Evolutionary conservation across 2,797 vertebrate species (phyloP), one percentile per base, ranked within the genome.

Genomic region (Schizopygopsis pylzovi): DNA sequence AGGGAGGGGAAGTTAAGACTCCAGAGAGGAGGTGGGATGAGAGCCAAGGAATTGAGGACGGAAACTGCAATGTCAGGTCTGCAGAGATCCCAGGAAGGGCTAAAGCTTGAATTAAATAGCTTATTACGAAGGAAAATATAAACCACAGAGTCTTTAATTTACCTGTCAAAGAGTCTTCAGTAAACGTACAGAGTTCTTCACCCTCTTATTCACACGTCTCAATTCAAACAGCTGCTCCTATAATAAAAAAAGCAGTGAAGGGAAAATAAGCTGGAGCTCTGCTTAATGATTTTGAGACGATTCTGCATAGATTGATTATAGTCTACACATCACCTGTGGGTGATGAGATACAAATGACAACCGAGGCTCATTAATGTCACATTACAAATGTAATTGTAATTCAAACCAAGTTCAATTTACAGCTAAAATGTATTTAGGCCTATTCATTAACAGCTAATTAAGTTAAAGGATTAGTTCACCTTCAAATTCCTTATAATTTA

Each of bases 161-260:
- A 88, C 89, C 87, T 90, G 65, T 85, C 41, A 67, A 83, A 81
- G 18, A 28, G 63, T 59, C 65, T 79, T 54, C 70, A 52, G 70
- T 49, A 59, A 86, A 77, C 15, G 76, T 41, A 79, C 33, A n/a
- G 54, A 82, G 73, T 79, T 76, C 28, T 33, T 86, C 41, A 41
- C 7, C 8, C 37, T 75, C 59, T 79, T 79, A 65, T n/a, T 86
- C 82, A 16, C 68, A 49, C 63, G 70, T 81, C 85, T 52, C 45
- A 49, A 82, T 87, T 83, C 85, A 83, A 59, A 84, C 68, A 71
- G 73, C 61, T 13, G 39, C 49, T 54, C 82, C 85, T 85, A 75
- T 87, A 41, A 83, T 41, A 84, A 54, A 72, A 72, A 82, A 79
- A 86, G 39, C 65, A 86, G 45, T 33, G 67, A 67, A 77, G 9